Percentiles rank a stretch among this genome's conserved stretches.
Evolutionary conservation across 1,140 invertebrate genomes (phyloP).

Genomic region (Aplysia californica): DNA sequence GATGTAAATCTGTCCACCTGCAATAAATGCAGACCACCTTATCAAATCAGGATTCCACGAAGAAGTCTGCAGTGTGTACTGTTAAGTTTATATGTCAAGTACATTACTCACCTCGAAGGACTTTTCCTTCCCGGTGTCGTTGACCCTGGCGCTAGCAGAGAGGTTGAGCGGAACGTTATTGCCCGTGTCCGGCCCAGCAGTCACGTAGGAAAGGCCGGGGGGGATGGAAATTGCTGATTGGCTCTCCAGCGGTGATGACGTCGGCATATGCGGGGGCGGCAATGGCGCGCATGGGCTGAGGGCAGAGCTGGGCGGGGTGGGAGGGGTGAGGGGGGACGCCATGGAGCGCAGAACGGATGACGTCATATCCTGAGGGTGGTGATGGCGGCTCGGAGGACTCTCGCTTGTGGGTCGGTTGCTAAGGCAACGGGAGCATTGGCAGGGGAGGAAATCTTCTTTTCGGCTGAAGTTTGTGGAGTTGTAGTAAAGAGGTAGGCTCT

Average conservation of each 20-base stretch:
- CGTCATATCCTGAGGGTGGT: too few species aligned
- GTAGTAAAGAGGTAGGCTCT: neutral
- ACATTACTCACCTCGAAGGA: slow-evolving; percentile 15
- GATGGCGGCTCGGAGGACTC: neutral
- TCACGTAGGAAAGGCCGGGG: too few species aligned
- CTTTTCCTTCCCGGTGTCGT: neutral
- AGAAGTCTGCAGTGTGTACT: too few species aligned
- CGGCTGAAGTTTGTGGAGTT: neutral
- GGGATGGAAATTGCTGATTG: too few species aligned
- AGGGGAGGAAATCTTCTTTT: slow-evolving; percentile 31
- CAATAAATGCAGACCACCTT: too few species aligned
- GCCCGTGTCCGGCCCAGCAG: neutral
- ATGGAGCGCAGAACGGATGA: too few species aligned
- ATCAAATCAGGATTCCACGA: too few species aligned
- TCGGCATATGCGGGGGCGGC: neutral
- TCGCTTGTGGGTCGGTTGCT: neutral
- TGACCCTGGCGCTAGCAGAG: neutral
- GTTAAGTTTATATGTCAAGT: too few species aligned
- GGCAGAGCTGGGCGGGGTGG: neutral
- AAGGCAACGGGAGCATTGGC: slow-evolving; percentile 26
- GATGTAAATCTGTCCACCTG: too few species aligned
- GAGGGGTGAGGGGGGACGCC: neutral
- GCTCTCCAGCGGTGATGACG: neutral
- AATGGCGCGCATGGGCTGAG: neutral
- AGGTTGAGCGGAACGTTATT: slow-evolving; percentile 4